Conservation (phyloP, 2,113 vertebrate species). For the Astur gentilis region DNA sequence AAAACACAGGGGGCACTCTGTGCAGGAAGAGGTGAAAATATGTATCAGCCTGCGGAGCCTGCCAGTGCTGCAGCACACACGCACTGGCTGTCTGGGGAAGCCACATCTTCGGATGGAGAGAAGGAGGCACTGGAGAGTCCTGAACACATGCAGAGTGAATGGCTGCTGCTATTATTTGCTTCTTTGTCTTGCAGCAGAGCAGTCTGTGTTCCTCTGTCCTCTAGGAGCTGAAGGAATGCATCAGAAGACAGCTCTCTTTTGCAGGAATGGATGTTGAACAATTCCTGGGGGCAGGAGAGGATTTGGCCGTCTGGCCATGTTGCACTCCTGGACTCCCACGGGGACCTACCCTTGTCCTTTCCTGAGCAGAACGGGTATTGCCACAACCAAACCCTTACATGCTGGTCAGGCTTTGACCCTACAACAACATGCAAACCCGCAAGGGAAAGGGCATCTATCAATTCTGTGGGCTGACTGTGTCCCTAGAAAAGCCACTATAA, state of each 20-base stretch:
- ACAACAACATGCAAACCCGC: background rate
- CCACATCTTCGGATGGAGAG: background rate
- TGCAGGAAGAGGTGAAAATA: background rate
- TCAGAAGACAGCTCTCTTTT: background rate
- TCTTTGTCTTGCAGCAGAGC: background rate
- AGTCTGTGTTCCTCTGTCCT: background rate
- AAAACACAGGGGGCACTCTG: background rate
- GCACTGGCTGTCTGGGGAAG: fast-evolving
- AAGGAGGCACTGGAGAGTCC: background rate
- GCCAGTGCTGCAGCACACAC: background rate
- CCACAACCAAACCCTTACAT: background rate
- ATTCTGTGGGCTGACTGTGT: background rate
- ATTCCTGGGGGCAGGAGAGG: background rate
- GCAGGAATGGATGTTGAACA: background rate
- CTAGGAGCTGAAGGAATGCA: background rate
- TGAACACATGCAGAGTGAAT: background rate
- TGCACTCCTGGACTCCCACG: background rate
- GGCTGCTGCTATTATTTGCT: background rate
- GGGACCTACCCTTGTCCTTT: background rate
- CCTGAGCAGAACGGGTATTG: background rate
- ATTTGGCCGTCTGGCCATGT: background rate
- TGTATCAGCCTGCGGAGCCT: background rate
- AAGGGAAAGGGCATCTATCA: background rate
- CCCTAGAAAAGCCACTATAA: background rate
- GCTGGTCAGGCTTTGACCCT: background rate